Evolutionary conservation across 1,140 invertebrate species (phyloP).

Genomic region (Hylaeus anthracinus): DNA sequence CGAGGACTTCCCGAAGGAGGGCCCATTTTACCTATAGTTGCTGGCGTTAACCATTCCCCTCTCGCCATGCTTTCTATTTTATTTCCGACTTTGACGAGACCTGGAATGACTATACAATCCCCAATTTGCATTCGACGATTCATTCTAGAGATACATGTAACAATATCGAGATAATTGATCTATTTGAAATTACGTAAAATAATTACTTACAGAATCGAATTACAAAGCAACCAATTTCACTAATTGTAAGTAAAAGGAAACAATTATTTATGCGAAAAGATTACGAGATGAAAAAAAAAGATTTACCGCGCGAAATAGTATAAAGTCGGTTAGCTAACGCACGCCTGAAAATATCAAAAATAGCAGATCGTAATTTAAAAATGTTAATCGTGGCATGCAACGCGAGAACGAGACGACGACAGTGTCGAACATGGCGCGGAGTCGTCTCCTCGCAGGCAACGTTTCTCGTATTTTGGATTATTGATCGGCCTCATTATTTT

Average conservation of each 20-base stretch:
- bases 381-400: not conserved
- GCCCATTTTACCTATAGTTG: not conserved
- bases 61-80: not conserved
- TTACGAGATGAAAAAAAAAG: no score
- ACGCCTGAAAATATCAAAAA: no score
- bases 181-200: no score
- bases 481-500: constrained; percentile 20
- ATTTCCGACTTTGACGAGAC: not conserved
- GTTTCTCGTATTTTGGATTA: not conserved
- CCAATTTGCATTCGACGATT: not conserved
- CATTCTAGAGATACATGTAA: no score
- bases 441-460: not conserved
- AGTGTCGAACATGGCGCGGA: not conserved
- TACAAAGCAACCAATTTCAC: no score
- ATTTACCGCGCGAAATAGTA: no score
- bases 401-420: not conserved
- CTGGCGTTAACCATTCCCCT: not conserved
- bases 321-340: no score
- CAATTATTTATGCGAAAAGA: no score
- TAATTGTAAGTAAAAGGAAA: no score
- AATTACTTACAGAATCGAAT: no score
- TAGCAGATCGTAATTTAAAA: not conserved
- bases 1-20: not conserved
- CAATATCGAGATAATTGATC: no score
- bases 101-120: no score